These are phyloP conservation scores for Xanthorhoe designata DNA, from an alignment of 2,888 invertebrate genomes.

Conservation along the genomic window DNA sequence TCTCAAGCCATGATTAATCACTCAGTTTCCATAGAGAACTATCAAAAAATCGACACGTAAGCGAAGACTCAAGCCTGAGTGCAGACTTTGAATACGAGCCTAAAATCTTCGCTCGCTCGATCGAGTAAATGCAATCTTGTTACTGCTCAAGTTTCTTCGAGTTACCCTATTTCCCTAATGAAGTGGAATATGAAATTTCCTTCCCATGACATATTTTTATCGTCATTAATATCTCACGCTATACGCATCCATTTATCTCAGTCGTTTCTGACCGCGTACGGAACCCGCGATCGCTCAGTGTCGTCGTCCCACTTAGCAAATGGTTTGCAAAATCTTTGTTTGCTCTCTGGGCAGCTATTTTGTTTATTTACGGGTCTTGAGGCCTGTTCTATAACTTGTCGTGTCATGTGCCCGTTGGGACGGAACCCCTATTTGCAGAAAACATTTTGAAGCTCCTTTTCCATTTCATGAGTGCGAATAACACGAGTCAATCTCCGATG, in stretches of 20 bases:
- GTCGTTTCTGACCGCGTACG: slow-evolving; percentile 24
- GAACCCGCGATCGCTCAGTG: slow-evolving; percentile 30
- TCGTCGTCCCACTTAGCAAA: slow-evolving; percentile 29
- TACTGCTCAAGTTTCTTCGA: neutral
- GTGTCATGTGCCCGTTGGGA: slow-evolving; percentile 22
- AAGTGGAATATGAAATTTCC: slow-evolving; percentile 2
- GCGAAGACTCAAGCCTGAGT: too few relatives aligned
- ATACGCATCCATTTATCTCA: slow-evolving; percentile 29
- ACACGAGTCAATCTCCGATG: neutral
- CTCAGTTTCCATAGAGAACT: too few relatives aligned
- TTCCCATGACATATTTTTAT: slow-evolving; percentile 15
- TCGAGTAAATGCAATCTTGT: neutral
- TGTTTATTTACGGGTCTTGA: slow-evolving; percentile 25
- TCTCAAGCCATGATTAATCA: too few relatives aligned
- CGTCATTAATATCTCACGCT: slow-evolving; percentile 25
- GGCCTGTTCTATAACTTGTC: slow-evolving; percentile 16
- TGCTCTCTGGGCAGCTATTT: slow-evolving; percentile 20
- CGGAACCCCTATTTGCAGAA: slow-evolving; percentile 22
- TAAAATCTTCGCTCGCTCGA: too few relatives aligned
- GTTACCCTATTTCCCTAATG: neutral
- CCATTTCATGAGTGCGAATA: neutral
- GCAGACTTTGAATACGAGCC: too few relatives aligned
- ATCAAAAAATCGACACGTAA: too few relatives aligned
- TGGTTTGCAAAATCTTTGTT: slow-evolving; percentile 31
- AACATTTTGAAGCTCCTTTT: slow-evolving; percentile 10